phyloP scores from a whole-genome alignment of 2,888 invertebrate genomes.

The Iphiclides podalirius region DNA sequence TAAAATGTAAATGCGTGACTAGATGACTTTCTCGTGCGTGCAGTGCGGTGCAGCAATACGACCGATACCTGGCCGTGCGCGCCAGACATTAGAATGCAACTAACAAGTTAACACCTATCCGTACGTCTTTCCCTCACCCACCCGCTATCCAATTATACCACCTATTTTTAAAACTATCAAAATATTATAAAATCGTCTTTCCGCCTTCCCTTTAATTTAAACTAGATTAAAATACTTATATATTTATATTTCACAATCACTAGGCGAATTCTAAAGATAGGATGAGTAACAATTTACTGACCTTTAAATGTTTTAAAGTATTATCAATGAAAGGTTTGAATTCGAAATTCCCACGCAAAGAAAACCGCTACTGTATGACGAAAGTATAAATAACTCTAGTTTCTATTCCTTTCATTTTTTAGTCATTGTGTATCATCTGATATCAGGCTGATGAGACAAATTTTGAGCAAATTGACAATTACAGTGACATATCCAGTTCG shows the following conservation, averaged over 20 bases:
- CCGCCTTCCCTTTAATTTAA: neutral
- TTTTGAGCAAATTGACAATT: constrained; percentile 15
- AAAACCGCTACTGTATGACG: constrained; percentile 2
- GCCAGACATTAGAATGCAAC: neutral
- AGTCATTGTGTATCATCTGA: constrained; percentile 14
- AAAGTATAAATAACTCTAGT: constrained; percentile 15
- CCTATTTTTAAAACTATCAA: constrained; percentile 3
- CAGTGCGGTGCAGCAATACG: neutral
- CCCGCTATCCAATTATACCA: neutral
- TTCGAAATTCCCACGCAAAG: constrained; percentile 20
- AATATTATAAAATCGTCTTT: neutral
- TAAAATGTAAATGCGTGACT: neutral
- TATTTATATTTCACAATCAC: too few relatives aligned
- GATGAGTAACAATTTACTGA: neutral
- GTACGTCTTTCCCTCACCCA: neutral
- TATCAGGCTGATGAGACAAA: constrained; percentile 23
- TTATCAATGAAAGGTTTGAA: neutral
- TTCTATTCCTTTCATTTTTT: constrained; percentile 23
- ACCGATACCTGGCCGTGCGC: constrained; percentile 1
- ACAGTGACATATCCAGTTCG: neutral
- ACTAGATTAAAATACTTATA: too few relatives aligned
- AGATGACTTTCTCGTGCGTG: neutral
- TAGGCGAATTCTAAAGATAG: too few relatives aligned
- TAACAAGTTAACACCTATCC: neutral
- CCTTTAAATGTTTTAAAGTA: neutral